These are phyloP conservation scores for Chesias legatella DNA, from an alignment of 2,888 invertebrate genomes.

Conservation along the genomic window DNA sequence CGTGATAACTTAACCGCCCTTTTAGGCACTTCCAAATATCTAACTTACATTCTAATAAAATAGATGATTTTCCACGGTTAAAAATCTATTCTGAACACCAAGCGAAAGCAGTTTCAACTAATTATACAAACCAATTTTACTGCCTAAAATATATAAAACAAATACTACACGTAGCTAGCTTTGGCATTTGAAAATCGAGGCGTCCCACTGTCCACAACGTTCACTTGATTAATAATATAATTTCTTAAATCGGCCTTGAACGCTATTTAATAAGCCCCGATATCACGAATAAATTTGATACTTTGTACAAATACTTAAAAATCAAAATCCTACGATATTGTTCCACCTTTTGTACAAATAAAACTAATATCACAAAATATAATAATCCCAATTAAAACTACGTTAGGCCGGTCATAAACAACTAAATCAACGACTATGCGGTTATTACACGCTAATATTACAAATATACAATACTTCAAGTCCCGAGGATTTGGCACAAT, in stretches of 20 bases:
- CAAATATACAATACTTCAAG: conserved; percentile 2
- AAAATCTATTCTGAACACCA: conserved; percentile 23
- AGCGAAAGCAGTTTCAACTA: conserved; percentile 15
- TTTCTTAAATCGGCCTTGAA: too few relatives aligned
- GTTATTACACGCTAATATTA: conserved; percentile 1
- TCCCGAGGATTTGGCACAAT: conserved; percentile 11
- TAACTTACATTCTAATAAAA: conserved; percentile 25
- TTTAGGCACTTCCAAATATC: conserved; percentile 32
- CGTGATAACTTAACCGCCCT: conserved; percentile 18
- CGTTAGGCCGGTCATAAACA: conserved; percentile 17
- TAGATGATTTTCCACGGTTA: conserved; percentile 7
- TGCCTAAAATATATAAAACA: conserved; percentile 5
- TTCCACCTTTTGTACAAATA: conserved; percentile 10
- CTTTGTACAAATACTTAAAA: conserved; percentile 5
- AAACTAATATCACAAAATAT: conserved; percentile 19
- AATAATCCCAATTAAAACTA: conserved; percentile 10
- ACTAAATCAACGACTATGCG: conserved; percentile 7
- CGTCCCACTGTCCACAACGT: conserved; percentile 25
- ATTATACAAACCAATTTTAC: conserved; percentile 13
- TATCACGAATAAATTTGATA: too few relatives aligned
- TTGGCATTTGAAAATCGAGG: conserved; percentile 34
- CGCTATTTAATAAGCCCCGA: too few relatives aligned
- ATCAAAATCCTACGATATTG: conserved; percentile 7
- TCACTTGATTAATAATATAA: conserved; percentile 1
- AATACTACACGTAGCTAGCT: conserved; percentile 6